Evolutionary conservation across 2,797 vertebrate species (phyloP).

Genomic region (Cyprinella venusta): DNA sequence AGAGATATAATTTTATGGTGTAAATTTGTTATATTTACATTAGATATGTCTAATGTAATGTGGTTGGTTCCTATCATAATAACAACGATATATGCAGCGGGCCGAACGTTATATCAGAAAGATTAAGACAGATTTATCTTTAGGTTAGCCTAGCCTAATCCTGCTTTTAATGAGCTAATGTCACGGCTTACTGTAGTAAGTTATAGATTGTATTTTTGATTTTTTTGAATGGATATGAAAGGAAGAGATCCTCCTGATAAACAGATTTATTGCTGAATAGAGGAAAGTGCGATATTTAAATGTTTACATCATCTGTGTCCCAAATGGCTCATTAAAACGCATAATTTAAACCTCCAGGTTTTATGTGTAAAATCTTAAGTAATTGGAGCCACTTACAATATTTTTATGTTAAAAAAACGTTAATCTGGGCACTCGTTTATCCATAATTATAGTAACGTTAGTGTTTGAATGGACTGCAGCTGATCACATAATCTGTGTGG

Average conservation of each 20-base stretch:
- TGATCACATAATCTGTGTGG: conserved; percentile 14
- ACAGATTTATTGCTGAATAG: neutral
- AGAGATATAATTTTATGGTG: neutral
- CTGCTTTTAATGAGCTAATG: neutral
- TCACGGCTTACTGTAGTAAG: neutral
- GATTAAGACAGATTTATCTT: conserved; percentile 25
- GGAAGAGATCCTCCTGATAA: neutral
- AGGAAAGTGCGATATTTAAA: neutral
- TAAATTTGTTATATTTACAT: neutral
- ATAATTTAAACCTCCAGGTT: neutral
- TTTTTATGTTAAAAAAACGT: neutral
- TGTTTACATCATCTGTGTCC: neutral
- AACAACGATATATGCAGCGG: neutral
- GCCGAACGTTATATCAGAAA: neutral
- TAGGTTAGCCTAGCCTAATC: neutral
- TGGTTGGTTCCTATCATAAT: neutral
- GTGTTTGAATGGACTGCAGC: neutral
- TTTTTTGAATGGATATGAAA: neutral
- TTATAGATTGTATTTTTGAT: neutral
- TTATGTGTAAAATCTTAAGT: neutral
- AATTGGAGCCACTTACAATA: neutral
- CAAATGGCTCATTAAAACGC: neutral
- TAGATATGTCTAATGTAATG: neutral
- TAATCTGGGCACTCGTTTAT: neutral
- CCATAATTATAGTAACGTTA: neutral